phyloP scores from a whole-genome alignment of 2,113 vertebrate species.

The Hylia prasina region DNA sequence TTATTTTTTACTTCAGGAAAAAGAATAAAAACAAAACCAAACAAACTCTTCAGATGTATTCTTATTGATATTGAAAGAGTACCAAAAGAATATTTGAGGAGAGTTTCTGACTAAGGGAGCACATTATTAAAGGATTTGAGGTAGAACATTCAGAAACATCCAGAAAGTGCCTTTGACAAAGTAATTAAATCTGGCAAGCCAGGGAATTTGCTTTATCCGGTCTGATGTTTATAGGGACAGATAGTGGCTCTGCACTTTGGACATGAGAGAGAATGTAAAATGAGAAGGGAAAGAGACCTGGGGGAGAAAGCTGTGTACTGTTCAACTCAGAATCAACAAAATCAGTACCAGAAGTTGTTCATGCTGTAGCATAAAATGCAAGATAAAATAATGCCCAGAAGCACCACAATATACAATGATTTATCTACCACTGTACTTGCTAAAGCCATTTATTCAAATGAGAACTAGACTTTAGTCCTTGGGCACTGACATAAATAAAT shows the following conservation, averaged over 20 bases:
- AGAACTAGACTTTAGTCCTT: not conserved
- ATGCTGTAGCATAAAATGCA: not conserved
- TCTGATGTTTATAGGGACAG: not conserved
- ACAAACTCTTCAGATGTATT: not conserved
- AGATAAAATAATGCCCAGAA: constrained; percentile 1
- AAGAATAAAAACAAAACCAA: not conserved
- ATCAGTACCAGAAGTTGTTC: not conserved
- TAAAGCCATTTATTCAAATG: not conserved
- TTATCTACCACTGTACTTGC: not conserved
- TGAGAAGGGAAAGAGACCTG: not conserved
- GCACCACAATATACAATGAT: not conserved
- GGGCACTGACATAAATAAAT: not conserved
- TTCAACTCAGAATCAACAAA: not conserved
- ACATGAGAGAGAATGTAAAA: constrained; percentile 5
- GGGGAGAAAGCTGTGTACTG: not conserved
- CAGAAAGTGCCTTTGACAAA: not conserved
- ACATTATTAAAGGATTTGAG: not conserved
- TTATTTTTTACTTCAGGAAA: not conserved
- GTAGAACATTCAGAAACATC: not conserved
- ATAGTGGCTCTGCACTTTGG: not conserved
- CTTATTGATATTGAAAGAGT: not conserved
- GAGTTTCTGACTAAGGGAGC: not conserved
- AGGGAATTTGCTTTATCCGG: not conserved
- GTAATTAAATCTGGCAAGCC: not conserved
- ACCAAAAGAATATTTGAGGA: not conserved